These are phyloP conservation scores for Anthoscopus minutus DNA, from an alignment of 2,113 vertebrate species.

Conservation along the genomic window DNA sequence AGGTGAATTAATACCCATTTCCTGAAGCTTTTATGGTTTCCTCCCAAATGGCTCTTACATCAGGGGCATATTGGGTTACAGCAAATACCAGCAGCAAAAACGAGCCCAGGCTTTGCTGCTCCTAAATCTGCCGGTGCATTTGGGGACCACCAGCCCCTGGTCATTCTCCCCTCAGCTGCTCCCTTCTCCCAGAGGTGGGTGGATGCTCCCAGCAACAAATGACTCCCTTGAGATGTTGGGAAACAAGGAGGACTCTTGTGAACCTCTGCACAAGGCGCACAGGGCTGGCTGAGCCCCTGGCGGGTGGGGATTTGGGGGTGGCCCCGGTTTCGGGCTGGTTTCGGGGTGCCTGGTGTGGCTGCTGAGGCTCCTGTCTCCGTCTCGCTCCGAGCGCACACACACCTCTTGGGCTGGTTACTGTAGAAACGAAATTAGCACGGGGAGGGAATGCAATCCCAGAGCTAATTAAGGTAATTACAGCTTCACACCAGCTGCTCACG, in stretches of 20 bases:
- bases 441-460: conserved; percentile 66
- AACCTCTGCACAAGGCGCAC: fast-evolving
- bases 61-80: conserved; percentile 40
- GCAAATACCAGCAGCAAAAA: background rate
- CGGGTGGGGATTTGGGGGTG: background rate
- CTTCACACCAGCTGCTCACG: conserved; percentile 68
- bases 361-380: background rate
- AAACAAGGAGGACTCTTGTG: background rate
- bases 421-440: conserved; percentile 65
- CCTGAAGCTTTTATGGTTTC: conserved; percentile 58
- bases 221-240: background rate
- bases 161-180: fast-evolving
- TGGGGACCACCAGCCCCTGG: background rate
- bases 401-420: conserved; percentile 65
- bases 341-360: background rate
- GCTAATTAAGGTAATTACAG: conserved; percentile 72
- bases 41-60: conserved; percentile 38
- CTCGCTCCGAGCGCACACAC: background rate
- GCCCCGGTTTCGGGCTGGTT: background rate
- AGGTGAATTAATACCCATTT: conserved; percentile 60
- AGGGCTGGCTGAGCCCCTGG: background rate
- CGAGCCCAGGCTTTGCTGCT: background rate
- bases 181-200: background rate
- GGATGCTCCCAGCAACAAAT: background rate
- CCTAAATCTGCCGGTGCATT: background rate